These are phyloP conservation scores for Molothrus aeneus DNA, from an alignment of 2,797 vertebrate genomes.

Conservation along the genomic window DNA sequence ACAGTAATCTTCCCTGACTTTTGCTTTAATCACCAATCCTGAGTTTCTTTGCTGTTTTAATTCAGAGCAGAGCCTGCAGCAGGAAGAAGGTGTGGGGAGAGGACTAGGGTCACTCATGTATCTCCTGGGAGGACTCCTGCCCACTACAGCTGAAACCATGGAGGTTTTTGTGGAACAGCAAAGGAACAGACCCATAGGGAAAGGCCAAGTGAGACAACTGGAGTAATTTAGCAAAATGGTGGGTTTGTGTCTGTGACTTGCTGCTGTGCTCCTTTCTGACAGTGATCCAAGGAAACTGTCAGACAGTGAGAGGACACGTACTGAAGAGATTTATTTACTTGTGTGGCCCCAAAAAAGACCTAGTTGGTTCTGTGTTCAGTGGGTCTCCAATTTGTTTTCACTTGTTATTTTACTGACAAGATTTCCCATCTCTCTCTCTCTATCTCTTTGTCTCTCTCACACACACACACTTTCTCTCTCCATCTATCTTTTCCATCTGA, in stretches of 20 bases:
- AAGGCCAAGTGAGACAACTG: not conserved
- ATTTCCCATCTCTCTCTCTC: not conserved
- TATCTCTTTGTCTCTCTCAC: too few relatives aligned
- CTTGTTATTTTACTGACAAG: not conserved
- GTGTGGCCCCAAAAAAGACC: not conserved
- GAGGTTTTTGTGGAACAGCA: not conserved
- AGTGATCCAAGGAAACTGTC: not conserved
- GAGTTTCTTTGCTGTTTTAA: not conserved
- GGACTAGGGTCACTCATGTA: not conserved
- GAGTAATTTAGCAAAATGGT: not conserved
- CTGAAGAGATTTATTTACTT: not conserved
- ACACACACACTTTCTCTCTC: not conserved
- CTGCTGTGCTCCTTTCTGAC: not conserved
- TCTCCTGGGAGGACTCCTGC: not conserved
- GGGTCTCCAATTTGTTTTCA: not conserved
- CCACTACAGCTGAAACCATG: not conserved
- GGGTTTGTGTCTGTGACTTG: not conserved
- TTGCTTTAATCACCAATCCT: not conserved
- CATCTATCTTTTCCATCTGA: not conserved
- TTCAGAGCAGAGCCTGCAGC: not conserved
- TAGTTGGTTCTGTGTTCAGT: not conserved
- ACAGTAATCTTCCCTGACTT: not conserved
- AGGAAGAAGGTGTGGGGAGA: not conserved
- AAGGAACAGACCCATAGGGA: not conserved
- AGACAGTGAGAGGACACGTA: rapidly evolving